Evolutionary conservation across 1,140 invertebrate species (phyloP).

Genomic region (Lepidurus arcticus): DNA sequence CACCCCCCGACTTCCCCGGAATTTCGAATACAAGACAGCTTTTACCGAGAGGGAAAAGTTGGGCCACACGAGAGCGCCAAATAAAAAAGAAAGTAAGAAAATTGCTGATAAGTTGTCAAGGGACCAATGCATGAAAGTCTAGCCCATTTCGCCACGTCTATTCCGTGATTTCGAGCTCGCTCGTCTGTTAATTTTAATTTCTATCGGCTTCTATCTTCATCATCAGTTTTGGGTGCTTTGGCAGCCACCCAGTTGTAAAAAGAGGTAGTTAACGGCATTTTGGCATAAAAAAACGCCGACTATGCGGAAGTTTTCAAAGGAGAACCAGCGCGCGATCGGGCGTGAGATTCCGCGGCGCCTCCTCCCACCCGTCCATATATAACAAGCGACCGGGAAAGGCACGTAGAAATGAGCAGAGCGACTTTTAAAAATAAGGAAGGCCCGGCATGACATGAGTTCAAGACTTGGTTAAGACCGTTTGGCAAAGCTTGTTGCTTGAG

Average conservation of each 20-base stretch:
- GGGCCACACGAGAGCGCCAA: neutral
- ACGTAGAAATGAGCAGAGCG: neutral
- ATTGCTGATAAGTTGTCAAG: neutral
- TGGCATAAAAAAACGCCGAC: neutral
- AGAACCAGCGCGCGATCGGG: neutral
- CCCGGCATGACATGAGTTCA: neutral
- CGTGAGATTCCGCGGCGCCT: neutral
- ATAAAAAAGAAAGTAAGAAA: neutral
- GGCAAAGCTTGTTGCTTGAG: neutral
- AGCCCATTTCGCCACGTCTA: too few relatives aligned
- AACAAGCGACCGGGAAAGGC: neutral
- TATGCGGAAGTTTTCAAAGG: conserved; percentile 6
- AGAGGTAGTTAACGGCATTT: too few relatives aligned
- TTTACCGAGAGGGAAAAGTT: too few relatives aligned
- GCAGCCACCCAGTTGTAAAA: too few relatives aligned
- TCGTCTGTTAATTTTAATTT: too few relatives aligned
- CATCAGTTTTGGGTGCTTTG: too few relatives aligned
- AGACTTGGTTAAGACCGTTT: neutral
- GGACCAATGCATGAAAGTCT: too few relatives aligned
- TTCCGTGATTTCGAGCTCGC: too few relatives aligned
- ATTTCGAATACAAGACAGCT: neutral
- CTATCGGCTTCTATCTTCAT: too few relatives aligned
- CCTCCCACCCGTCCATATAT: neutral
- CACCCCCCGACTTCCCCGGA: neutral
- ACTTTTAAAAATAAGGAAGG: neutral